Conservation (phyloP, 2,113 vertebrate species). For the Monarcha castaneiventris region DNA sequence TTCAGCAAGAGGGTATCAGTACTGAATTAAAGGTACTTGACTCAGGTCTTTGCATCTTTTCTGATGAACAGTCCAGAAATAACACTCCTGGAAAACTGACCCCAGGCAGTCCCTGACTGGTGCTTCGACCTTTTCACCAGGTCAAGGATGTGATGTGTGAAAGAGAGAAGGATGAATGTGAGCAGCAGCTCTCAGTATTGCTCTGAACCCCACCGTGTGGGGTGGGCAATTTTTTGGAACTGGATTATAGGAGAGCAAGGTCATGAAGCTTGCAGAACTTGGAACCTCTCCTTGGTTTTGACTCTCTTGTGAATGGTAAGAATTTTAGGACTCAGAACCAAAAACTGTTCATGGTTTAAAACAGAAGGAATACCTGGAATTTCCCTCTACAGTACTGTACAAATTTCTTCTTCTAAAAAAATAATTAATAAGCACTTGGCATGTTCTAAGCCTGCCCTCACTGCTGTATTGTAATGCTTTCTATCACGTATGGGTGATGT, state of each 20-base stretch:
- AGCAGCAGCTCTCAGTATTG: not conserved
- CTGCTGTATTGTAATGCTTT: not conserved
- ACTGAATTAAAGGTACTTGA: not conserved
- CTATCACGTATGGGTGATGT: not conserved
- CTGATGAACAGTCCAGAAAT: not conserved
- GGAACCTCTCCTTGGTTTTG: not conserved
- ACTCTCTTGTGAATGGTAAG: not conserved
- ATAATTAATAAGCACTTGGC: not conserved
- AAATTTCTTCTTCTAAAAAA: not conserved
- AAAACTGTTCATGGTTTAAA: not conserved
- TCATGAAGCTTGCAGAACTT: not conserved
- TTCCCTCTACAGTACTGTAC: not conserved
- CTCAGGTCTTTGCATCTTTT: not conserved
- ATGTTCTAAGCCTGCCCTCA: not conserved
- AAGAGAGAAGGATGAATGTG: not conserved
- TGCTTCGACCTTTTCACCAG: not conserved
- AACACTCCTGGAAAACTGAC: not conserved
- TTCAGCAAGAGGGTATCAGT: not conserved
- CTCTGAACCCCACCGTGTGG: not conserved
- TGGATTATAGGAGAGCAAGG: not conserved
- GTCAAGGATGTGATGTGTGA: not conserved
- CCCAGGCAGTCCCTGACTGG: not conserved
- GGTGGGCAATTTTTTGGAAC: not conserved
- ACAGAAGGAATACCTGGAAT: not conserved
- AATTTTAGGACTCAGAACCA: not conserved